Evolutionary conservation across 2,113 vertebrate species (phyloP).

Genomic region (Apteryx owenii): DNA sequence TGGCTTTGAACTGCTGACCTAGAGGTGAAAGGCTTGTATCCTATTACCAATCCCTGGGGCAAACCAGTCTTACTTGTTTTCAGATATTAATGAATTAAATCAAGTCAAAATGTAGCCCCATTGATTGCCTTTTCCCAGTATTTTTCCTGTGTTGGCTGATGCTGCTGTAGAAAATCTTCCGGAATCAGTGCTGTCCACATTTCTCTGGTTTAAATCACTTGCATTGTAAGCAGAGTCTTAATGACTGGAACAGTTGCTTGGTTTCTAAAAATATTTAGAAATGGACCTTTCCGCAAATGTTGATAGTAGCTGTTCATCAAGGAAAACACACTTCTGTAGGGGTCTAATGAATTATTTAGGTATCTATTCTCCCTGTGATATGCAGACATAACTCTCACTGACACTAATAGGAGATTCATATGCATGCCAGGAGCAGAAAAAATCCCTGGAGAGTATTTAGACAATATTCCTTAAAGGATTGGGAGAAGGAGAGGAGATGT

Average conservation of each 20-base stretch:
- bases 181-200: neutral
- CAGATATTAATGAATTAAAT: conserved; percentile 71
- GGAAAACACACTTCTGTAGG: neutral
- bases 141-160: neutral
- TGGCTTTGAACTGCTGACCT: conserved; percentile 68
- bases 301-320: conserved; percentile 7
- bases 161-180: neutral
- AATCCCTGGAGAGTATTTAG: conserved; percentile 53
- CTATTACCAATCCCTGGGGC: conserved; percentile 57
- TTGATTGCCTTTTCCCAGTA: neutral
- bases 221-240: neutral
- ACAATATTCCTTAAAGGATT: neutral
- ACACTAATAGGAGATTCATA: conserved; percentile 59
- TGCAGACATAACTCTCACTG: conserved; percentile 52
- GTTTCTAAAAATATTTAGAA: conserved; percentile 48
- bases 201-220: conserved; percentile 39
- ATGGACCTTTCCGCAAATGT: neutral
- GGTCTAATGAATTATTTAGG: conserved; percentile 62
- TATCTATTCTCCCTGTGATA: conserved; percentile 8
- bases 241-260: neutral
- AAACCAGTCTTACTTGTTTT: conserved; percentile 57
- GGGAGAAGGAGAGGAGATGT: no score
- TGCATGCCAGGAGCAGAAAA: conserved; percentile 20
- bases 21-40: conserved; percentile 65
- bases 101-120: conserved; percentile 48